Conservation (phyloP, 2,888 invertebrate species). For the Villa cingulata region DNA sequence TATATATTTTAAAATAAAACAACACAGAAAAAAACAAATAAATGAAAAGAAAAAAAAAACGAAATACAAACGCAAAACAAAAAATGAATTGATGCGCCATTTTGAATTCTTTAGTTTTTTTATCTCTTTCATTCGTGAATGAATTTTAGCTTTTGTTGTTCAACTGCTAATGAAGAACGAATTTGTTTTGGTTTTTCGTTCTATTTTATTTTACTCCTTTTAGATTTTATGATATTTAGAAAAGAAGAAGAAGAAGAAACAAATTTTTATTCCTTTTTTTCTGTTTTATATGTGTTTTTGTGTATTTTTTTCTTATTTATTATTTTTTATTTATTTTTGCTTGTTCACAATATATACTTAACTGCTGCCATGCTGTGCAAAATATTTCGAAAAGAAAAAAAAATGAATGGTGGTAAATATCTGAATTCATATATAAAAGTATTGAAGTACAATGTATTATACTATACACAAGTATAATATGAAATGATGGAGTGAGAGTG, state of each 20-base stretch:
- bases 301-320: neutral
- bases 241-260: no score
- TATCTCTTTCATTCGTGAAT: neutral
- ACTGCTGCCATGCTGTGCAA: slow-evolving; percentile 1
- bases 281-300: neutral
- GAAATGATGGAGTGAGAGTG: no score
- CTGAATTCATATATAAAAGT: no score
- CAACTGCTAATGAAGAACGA: slow-evolving; percentile 7
- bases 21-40: no score
- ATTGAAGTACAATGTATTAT: no score
- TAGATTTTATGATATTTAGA: no score
- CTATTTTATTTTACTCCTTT: neutral
- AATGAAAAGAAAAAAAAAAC: no score
- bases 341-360: neutral
- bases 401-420: neutral
- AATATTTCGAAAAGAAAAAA: neutral
- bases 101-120: slow-evolving; percentile 1
- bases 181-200: neutral
- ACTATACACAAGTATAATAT: no score
- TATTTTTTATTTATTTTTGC: neutral
- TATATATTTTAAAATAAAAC: neutral
- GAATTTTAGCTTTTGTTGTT: neutral
- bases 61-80: no score
- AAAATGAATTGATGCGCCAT: slow-evolving; percentile 5
- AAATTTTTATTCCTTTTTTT: no score